These are phyloP conservation scores for Conchocele bisecta DNA, from an alignment of 2,888 invertebrate genomes.

Conservation along the genomic window DNA sequence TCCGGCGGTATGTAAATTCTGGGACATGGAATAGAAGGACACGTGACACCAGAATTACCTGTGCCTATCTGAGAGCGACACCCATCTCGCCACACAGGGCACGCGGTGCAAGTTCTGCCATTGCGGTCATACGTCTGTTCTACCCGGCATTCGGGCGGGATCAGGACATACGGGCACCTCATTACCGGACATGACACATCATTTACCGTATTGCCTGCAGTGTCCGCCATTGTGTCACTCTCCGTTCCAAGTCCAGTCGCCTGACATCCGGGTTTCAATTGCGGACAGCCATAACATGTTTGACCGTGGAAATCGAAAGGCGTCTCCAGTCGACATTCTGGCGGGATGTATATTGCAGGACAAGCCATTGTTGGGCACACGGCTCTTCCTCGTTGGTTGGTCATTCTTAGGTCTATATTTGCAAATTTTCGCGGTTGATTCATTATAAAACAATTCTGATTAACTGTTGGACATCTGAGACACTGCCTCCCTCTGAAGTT, in stretches of 20 bases:
- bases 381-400: not conserved
- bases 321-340: constrained; percentile 28
- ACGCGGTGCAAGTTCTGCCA: not conserved
- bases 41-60: not conserved
- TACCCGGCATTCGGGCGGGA: constrained; percentile 38
- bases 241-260: not conserved
- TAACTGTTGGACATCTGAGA: too few species aligned
- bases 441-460: too few species aligned
- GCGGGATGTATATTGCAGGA: constrained; percentile 21
- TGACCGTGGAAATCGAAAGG: constrained; percentile 2
- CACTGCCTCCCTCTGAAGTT: too few species aligned
- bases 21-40: constrained; percentile 18
- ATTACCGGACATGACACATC: constrained; percentile 30
- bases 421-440: too few species aligned
- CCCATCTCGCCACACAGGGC: constrained; percentile 2
- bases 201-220: not conserved
- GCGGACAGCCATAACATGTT: constrained; percentile 35
- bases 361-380: constrained; percentile 32
- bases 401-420: not conserved
- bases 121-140: constrained; percentile 14
- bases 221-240: not conserved
- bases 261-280: constrained; percentile 20
- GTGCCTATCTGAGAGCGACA: not conserved
- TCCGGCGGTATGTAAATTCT: constrained; percentile 42
- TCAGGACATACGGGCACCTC: constrained; percentile 26